Conservation (phyloP, 2,888 invertebrate genomes). For the Drosophila prostipennis region DNA sequence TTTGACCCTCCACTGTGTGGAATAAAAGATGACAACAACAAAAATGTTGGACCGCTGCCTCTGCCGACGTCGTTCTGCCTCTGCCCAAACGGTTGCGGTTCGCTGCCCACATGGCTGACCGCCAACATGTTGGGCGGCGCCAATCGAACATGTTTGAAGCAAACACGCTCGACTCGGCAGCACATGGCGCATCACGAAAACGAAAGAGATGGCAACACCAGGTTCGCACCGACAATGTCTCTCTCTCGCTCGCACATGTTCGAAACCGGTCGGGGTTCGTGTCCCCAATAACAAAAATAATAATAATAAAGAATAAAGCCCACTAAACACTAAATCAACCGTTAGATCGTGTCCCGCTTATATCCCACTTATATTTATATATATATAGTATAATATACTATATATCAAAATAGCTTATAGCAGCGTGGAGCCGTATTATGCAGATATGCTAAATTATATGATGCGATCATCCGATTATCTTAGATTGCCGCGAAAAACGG, state of each 20-base stretch:
- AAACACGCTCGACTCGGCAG: background rate
- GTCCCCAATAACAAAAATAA: slow-evolving; percentile 48
- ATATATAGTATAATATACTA: no score
- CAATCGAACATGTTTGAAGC: slow-evolving; percentile 15
- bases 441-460: slow-evolving; percentile 26
- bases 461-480: slow-evolving; percentile 42
- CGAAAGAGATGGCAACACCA: slow-evolving; percentile 42
- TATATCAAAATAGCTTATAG: no score
- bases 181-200: slow-evolving; percentile 51
- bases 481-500: slow-evolving; percentile 19
- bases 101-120: slow-evolving; percentile 33
- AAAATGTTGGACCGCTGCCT: slow-evolving; percentile 1
- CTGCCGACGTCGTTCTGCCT: slow-evolving; percentile 6
- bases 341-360: slow-evolving; percentile 8
- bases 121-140: no score
- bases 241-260: slow-evolving; percentile 41
- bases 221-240: background rate
- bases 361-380: background rate
- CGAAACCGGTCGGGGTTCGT: slow-evolving; percentile 57
- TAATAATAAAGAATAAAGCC: background rate
- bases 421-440: slow-evolving; percentile 13
- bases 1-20: slow-evolving; percentile 2
- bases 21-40: background rate
- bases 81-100: slow-evolving; percentile 18
- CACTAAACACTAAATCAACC: slow-evolving; percentile 14